Conservation (phyloP, 2,888 invertebrate species). For the Agrochola circellaris region DNA sequence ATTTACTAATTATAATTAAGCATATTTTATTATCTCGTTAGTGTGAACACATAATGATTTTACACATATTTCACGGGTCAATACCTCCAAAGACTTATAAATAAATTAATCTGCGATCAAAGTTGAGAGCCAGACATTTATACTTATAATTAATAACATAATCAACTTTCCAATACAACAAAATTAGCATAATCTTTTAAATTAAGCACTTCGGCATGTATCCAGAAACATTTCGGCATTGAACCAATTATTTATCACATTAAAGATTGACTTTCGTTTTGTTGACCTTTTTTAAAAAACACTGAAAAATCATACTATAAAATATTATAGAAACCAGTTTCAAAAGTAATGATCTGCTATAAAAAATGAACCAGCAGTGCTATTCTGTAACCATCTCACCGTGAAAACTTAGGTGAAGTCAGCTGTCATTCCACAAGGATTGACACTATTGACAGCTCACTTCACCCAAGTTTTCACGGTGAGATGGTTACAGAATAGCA, state of each 20-base stretch:
- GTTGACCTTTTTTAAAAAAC: not conserved
- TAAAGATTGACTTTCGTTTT: constrained; percentile 17
- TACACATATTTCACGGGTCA: constrained; percentile 32
- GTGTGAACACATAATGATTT: not conserved
- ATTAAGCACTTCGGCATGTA: constrained; percentile 63
- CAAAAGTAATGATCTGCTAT: not conserved
- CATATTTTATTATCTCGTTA: not conserved
- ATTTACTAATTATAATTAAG: not conserved
- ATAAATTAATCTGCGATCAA: constrained; percentile 68
- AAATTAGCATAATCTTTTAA: constrained; percentile 55
- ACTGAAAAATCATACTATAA: not conserved
- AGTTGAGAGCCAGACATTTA: constrained; percentile 81
- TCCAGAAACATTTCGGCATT: constrained; percentile 64
- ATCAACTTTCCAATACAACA: constrained; percentile 63
- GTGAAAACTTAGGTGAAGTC: too few species aligned
- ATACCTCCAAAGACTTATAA: constrained; percentile 62
- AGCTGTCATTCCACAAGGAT: too few species aligned
- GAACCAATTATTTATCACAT: constrained; percentile 31
- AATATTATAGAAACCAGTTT: not conserved
- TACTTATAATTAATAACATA: constrained; percentile 72
- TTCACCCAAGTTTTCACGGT: too few species aligned
- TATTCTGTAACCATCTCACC: too few species aligned
- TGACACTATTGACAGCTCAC: too few species aligned
- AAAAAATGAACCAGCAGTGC: not conserved
- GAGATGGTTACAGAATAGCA: too few species aligned